Base-by-base conservation (phyloP, 1,140 invertebrate genomes). In the Lordiphosa stackelbergi region DNA sequence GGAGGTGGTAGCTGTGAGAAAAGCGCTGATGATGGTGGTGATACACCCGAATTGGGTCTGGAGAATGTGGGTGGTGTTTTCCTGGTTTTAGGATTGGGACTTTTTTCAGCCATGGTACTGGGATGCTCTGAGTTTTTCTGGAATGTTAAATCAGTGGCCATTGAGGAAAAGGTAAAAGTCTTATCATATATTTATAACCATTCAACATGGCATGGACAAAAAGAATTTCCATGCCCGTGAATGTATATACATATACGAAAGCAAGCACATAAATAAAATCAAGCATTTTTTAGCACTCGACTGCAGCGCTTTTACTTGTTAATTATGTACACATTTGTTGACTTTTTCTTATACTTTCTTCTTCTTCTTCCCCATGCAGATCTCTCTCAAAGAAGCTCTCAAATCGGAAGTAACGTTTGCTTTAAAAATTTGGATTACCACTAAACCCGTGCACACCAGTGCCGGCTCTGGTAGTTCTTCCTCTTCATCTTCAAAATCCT, bases 21-120 rank as follows among this genome's bases (percentile, higher is more conserved):
- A 31, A 62, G 55, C 10, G 74, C 57, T 13, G 69, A 73, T 0
- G 72, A 66, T 0, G 87, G 85, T 0, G 79, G 83, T 1, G 85
- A 87, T 36, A 87, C 85, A 0, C 85, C 85, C 5, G 89, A 90
- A 47, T 69, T 91, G 13, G 90, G 90, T 9, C 81, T 94, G 43
- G 90, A 90, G 31, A 93, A 93, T 68, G 92, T 94, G 3, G 93
- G 93, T 61, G 93, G 93, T 47, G 93, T 94, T 16, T 94, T 94
- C 78, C 88, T 94, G 2, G 92, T 94, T 0, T 86, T 94, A 4
- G 89, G 92, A 0, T 87, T 88, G 4, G 91, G 91, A 0, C 88
- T 90, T 38, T 54, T 84, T 7, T 69, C 89, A 8, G 90, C 90
- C 16, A 88, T 90, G 59, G 53, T 90, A 4, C 73, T 92, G 3